phyloP scores from a whole-genome alignment of 1,140 invertebrate genomes.

The Ceratitis capitata region DNA sequence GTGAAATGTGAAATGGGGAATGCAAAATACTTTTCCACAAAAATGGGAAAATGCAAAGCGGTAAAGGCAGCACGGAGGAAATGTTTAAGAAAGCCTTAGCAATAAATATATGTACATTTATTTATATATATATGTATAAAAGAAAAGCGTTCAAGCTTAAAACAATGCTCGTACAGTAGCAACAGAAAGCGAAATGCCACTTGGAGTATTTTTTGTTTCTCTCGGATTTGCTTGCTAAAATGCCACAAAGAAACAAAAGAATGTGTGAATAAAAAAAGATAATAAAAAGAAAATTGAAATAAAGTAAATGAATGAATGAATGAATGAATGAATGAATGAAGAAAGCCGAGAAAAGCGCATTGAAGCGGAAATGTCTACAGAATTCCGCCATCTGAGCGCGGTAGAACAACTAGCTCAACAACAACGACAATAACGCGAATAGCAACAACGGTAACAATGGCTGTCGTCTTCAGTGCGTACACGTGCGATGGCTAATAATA shows the following conservation, averaged over 20 bases:
- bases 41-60: not conserved
- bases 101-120: not conserved
- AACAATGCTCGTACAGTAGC: not conserved
- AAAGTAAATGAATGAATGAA: slow-evolving; percentile 17
- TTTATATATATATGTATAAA: too few relatives aligned
- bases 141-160: not conserved
- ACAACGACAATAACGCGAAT: too few relatives aligned
- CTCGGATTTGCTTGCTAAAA: too few relatives aligned
- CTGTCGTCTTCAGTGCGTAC: not conserved
- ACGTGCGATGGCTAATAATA: not conserved
- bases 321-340: not conserved
- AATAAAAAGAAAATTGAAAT: not conserved
- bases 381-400: slow-evolving; percentile 7
- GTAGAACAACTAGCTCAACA: not conserved
- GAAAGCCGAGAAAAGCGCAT: not conserved
- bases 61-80: not conserved
- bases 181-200: not conserved
- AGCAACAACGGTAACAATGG: too few relatives aligned
- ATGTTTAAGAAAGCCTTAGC: not conserved
- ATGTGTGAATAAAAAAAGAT: not conserved
- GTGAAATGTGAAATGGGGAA: not conserved
- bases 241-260: not conserved
- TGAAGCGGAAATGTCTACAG: slow-evolving; percentile 6
- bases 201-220: too few relatives aligned
- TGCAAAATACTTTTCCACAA: not conserved